These are phyloP conservation scores for Lepetodrilus schrolli DNA, from an alignment of 2,888 invertebrate species.

Conservation along the genomic window DNA sequence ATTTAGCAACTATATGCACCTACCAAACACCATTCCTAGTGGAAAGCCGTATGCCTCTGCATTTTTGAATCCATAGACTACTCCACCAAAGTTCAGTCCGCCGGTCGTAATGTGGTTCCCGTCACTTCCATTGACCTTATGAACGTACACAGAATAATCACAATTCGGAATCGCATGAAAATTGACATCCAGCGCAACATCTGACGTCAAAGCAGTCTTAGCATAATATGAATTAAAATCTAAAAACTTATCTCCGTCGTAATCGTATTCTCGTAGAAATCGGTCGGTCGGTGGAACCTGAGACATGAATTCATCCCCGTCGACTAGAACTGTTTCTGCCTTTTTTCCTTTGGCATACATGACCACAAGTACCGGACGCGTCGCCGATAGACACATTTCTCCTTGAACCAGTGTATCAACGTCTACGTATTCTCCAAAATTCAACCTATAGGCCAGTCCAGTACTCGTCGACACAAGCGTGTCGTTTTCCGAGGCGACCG, in stretches of 20 bases:
- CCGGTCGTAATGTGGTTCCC: neutral
- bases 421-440: conserved; percentile 8
- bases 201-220: neutral
- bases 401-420: neutral
- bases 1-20: neutral
- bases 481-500: neutral
- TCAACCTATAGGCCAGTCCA: neutral
- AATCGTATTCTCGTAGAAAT: neutral
- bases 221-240: neutral
- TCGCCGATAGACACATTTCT: neutral
- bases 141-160: neutral
- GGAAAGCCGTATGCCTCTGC: neutral
- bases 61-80: neutral
- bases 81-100: neutral
- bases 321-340: neutral
- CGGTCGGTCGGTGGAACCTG: neutral
- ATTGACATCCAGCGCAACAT: neutral
- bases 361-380: neutral
- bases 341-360: conserved; percentile 13
- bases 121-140: neutral
- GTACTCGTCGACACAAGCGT: neutral
- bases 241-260: neutral
- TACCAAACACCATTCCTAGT: conserved; percentile 23
- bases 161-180: neutral
- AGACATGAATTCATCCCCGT: conserved; percentile 5